A percentile compares a stretch with the other conserved stretches of the same genome.
These are phyloP conservation scores for Zophobas morio DNA, from an alignment of 1,140 invertebrate genomes.

Conservation along the genomic window DNA sequence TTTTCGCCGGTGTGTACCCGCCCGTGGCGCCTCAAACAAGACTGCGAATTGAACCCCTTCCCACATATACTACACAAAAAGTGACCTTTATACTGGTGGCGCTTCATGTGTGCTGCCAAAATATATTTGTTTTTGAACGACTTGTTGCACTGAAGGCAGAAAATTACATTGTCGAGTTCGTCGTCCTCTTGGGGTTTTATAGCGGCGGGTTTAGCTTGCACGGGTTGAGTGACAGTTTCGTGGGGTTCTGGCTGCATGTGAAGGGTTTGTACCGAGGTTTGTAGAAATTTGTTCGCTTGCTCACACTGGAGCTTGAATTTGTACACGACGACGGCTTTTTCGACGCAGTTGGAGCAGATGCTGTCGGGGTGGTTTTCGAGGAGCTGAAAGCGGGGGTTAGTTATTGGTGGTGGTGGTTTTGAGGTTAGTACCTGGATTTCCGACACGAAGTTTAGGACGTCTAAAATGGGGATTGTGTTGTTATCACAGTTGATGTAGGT, in stretches of 20 bases:
- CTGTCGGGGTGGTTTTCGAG: slow-evolving; percentile 55
- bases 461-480: slow-evolving; percentile 49
- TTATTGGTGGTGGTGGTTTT: neutral
- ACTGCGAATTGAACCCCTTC: slow-evolving; percentile 74
- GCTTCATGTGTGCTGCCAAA: slow-evolving; percentile 81
- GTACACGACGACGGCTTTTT: slow-evolving; percentile 53
- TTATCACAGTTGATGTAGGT: slow-evolving; percentile 51
- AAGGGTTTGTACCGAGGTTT: slow-evolving; percentile 43
- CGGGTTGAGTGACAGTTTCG: neutral
- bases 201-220: neutral
- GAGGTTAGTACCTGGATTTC: slow-evolving; percentile 53
- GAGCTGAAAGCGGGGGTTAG: slow-evolving; percentile 48
- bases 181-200: slow-evolving; percentile 3
- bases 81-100: slow-evolving; percentile 80
- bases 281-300: slow-evolving; percentile 53
- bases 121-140: slow-evolving; percentile 75
- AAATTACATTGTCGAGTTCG: neutral
- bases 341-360: slow-evolving; percentile 58
- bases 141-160: slow-evolving; percentile 75
- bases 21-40: slow-evolving; percentile 58
- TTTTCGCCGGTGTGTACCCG: slow-evolving; percentile 71
- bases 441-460: slow-evolving; percentile 53
- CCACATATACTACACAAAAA: slow-evolving; percentile 70
- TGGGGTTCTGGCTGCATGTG: slow-evolving; percentile 30
- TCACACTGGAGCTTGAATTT: slow-evolving; percentile 61